Evolutionary conservation across 64 coral and sea anemone genomes (phyloP).

Genomic region (Porites lutea): DNA sequence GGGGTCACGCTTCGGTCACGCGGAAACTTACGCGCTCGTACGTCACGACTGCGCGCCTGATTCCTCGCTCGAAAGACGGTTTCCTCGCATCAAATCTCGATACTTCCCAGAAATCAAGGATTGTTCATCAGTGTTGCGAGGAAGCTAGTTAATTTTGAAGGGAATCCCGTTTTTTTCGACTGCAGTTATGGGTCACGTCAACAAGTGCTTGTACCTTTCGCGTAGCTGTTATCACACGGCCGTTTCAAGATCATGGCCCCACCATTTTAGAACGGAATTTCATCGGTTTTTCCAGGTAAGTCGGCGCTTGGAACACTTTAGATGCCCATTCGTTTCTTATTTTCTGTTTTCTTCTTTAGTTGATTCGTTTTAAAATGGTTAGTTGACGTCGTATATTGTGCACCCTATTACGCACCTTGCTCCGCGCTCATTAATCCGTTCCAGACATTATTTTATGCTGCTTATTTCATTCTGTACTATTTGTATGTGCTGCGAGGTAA

Average conservation of each 20-base stretch:
- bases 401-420: too few relatives aligned
- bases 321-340: too few relatives aligned
- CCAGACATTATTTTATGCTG: too few relatives aligned
- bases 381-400: too few relatives aligned
- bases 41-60: not conserved
- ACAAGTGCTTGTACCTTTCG: constrained; percentile 14
- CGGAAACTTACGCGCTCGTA: not conserved
- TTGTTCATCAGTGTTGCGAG: not conserved
- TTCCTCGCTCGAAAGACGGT: not conserved
- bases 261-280: constrained; percentile 18
- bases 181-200: not conserved
- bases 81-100: not conserved
- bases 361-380: too few relatives aligned
- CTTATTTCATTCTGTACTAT: too few relatives aligned
- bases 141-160: too few relatives aligned
- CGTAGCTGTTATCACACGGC: constrained; percentile 28
- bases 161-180: not conserved
- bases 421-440: too few relatives aligned
- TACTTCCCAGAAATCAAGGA: not conserved
- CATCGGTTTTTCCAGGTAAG: constrained; percentile 32
- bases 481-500: too few relatives aligned
- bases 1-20: not conserved
- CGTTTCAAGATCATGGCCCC: not conserved
- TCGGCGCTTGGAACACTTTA: not conserved
- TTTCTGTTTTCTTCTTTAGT: too few relatives aligned